Conservation (phyloP, 2,888 invertebrate genomes). For the Pristionchus arcanus region DNA sequence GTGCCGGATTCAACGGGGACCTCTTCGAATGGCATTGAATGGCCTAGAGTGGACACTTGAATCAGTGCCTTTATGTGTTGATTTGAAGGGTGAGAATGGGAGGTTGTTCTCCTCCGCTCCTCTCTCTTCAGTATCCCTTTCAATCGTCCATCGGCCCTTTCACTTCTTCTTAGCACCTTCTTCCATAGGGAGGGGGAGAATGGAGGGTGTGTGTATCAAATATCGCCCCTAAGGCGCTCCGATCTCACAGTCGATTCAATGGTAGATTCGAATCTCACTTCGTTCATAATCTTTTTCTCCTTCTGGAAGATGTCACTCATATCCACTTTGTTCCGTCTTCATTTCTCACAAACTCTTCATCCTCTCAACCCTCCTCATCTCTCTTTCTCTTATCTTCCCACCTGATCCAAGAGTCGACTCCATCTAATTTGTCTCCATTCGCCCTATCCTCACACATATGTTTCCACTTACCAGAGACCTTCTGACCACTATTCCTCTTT, state of each 20-base stretch:
- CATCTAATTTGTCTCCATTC: conserved; percentile 39
- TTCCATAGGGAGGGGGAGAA: background rate
- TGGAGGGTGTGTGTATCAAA: conserved; percentile 43
- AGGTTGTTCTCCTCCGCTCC: background rate
- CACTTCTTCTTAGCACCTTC: conserved; percentile 48
- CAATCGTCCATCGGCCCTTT: conserved; percentile 36
- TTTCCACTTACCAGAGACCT: conserved; percentile 44
- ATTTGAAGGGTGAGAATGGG: conserved; percentile 33
- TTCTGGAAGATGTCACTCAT: background rate
- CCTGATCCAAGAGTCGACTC: conserved; percentile 34
- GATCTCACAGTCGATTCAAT: conserved; percentile 5
- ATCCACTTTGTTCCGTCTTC: conserved; percentile 39
- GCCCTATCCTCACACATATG: conserved; percentile 1
- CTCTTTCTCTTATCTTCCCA: conserved; percentile 11
- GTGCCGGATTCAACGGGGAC: background rate
- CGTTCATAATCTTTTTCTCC: conserved; percentile 14
- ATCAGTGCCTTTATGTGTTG: conserved; percentile 48
- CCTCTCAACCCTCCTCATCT: conserved; percentile 19
- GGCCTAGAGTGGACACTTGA: conserved; percentile 31
- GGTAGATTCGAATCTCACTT: conserved; percentile 28
- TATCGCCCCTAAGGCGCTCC: conserved; percentile 18
- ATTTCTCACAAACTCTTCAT: background rate
- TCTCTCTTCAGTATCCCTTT: conserved; percentile 46
- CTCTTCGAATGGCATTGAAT: conserved; percentile 12
- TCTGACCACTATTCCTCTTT: conserved; percentile 43